phyloP scores from a whole-genome alignment of 2,888 invertebrate species.

The Molorchus minor region DNA sequence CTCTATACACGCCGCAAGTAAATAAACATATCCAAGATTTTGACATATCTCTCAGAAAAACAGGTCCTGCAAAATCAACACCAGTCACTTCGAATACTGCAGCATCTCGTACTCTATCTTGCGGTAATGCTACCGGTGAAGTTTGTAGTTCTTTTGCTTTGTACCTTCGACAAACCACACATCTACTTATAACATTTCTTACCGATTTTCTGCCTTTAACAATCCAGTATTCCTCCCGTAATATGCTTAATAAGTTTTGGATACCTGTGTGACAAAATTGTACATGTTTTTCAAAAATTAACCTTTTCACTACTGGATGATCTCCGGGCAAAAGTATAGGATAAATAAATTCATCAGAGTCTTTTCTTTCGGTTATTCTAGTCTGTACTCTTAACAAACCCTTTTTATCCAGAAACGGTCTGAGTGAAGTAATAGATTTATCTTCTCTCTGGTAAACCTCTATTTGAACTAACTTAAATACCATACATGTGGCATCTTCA shows the following conservation, averaged over 20 bases:
- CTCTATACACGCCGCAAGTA: constrained; percentile 56
- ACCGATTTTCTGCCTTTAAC: neutral
- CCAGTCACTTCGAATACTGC: no score
- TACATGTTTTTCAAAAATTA: neutral
- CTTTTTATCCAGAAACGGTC: neutral
- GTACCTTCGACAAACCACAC: neutral
- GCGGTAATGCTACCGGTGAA: constrained; percentile 44
- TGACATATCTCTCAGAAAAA: constrained; percentile 42
- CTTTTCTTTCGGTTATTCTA: neutral
- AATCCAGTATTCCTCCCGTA: neutral
- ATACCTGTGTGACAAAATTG: neutral
- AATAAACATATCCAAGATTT: constrained; percentile 54
- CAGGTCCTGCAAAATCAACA: constrained; percentile 55
- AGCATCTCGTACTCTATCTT: constrained; percentile 46
- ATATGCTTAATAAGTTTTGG: no score
- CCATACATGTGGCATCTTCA: neutral
- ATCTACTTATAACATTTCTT: neutral
- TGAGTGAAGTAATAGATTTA: neutral
- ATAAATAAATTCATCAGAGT: neutral
- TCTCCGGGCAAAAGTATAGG: neutral
- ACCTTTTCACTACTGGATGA: neutral
- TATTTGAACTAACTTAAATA: neutral
- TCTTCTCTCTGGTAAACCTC: neutral
- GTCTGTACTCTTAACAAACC: neutral
- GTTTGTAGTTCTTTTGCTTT: constrained; percentile 31